Evolutionary conservation across 2,113 vertebrate species (phyloP).

Genomic region (Porphyrio hochstetteri): DNA sequence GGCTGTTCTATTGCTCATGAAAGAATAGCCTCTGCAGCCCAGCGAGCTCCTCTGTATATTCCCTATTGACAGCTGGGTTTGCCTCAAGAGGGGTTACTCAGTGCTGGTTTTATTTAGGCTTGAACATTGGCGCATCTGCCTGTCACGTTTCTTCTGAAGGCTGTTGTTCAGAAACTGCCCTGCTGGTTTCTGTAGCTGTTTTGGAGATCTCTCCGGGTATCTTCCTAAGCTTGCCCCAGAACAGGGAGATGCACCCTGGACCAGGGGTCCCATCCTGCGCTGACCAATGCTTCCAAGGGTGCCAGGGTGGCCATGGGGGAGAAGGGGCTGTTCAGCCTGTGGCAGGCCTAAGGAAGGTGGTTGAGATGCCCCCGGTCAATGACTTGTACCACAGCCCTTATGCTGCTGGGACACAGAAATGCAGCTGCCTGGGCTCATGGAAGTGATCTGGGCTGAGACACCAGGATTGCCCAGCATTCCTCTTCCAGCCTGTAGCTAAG

Average conservation of each 20-base stretch:
- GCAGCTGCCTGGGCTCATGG: not conserved
- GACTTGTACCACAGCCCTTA: not conserved
- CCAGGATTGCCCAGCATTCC: not conserved
- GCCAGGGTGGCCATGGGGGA: not conserved
- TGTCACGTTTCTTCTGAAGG: not conserved
- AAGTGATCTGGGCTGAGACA: not conserved
- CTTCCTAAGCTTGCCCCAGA: not conserved
- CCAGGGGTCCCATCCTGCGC: not conserved
- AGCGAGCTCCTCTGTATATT: not conserved
- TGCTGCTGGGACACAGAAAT: not conserved
- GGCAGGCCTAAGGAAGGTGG: not conserved
- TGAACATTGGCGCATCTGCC: not conserved
- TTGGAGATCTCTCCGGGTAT: not conserved
- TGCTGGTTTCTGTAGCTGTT: not conserved
- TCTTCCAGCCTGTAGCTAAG: not conserved
- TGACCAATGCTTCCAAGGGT: rapidly evolving
- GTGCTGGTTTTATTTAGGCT: not conserved
- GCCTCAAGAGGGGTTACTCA: not conserved
- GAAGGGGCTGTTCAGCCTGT: not conserved
- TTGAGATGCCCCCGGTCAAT: not conserved
- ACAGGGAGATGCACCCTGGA: not conserved
- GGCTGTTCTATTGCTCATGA: not conserved
- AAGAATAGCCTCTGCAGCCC: not conserved
- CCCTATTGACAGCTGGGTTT: not conserved
- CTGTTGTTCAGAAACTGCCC: not conserved